These are phyloP conservation scores for Sebastes matsubarae DNA, from an alignment of 2,797 vertebrate species.

Conservation along the genomic window DNA sequence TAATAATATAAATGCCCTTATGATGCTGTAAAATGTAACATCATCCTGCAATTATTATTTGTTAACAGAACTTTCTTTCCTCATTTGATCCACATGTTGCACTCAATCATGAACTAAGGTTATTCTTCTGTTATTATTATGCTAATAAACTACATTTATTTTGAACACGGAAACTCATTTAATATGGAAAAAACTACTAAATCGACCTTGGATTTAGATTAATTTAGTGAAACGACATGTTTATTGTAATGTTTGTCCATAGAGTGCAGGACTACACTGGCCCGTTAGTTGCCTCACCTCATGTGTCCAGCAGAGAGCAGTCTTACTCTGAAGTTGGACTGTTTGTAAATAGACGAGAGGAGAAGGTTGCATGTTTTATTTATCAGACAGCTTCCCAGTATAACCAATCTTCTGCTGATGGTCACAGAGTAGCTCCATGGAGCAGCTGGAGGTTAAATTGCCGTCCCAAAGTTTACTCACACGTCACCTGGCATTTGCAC, in stretches of 20 bases:
- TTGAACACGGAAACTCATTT: background rate
- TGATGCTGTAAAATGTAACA: background rate
- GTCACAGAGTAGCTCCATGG: background rate
- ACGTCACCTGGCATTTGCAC: background rate
- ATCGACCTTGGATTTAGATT: background rate
- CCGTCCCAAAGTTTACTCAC: background rate
- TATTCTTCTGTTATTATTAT: background rate
- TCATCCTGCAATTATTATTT: background rate
- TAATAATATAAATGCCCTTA: background rate
- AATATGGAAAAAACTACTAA: background rate
- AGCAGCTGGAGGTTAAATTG: background rate
- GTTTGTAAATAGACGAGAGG: fast-evolving
- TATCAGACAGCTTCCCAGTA: background rate
- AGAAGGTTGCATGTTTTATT: background rate
- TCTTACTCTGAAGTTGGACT: background rate
- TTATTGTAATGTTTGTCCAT: background rate
- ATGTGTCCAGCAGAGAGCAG: constrained; percentile 60
- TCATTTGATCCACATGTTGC: background rate
- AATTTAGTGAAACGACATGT: background rate
- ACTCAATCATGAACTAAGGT: background rate
- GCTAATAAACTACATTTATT: background rate
- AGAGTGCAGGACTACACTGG: background rate
- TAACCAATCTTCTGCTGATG: background rate
- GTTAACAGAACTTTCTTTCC: too few species aligned
- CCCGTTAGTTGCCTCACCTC: background rate